These are phyloP conservation scores for Neoaliturus tenellus DNA, from an alignment of 2,888 invertebrate genomes.

Conservation along the genomic window DNA sequence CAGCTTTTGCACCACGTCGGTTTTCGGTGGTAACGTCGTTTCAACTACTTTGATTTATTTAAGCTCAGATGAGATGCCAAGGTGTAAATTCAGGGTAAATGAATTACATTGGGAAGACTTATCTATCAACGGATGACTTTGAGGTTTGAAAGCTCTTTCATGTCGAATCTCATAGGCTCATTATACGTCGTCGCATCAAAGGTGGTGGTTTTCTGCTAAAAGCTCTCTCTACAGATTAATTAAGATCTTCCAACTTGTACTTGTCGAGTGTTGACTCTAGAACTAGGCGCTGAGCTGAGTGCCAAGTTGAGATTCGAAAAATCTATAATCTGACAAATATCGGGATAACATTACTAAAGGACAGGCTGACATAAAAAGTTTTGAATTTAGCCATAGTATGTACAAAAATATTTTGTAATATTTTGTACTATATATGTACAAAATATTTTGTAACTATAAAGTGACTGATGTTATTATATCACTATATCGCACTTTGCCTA, in stretches of 20 bases:
- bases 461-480: too few relatives aligned
- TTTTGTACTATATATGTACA: too few relatives aligned
- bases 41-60: too few relatives aligned
- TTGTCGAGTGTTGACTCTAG: not conserved
- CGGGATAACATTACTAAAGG: too few relatives aligned
- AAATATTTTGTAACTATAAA: too few relatives aligned
- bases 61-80: not conserved
- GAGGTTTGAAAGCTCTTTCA: not conserved
- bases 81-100: not conserved
- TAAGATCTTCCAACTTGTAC: not conserved
- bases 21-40: too few relatives aligned
- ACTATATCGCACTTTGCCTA: too few relatives aligned
- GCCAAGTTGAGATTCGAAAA: not conserved
- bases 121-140: not conserved
- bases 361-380: too few relatives aligned
- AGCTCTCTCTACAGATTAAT: not conserved
- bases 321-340: too few relatives aligned
- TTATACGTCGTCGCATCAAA: not conserved
- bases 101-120: not conserved
- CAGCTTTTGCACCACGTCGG: too few relatives aligned
- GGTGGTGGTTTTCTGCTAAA: slow-evolving; percentile 3
- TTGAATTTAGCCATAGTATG: too few relatives aligned
- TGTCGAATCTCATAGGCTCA: not conserved
- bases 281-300: not conserved
- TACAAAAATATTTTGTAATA: too few relatives aligned